These are phyloP conservation scores for Lagenorhynchus albirostris DNA, from an alignment of 2,113 vertebrate species.

Conservation along the genomic window DNA sequence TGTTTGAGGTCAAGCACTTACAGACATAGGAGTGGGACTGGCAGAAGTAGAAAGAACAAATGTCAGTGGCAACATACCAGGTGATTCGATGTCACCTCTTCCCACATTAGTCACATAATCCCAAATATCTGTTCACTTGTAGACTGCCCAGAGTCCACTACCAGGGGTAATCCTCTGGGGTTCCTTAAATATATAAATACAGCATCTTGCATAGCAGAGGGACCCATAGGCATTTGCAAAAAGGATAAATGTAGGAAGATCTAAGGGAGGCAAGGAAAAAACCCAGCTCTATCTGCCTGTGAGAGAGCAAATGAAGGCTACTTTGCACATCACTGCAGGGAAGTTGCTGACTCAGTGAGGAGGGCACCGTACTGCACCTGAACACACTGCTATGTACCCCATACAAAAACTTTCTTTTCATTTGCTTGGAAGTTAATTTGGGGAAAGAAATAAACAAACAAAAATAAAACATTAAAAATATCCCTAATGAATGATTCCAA, in stretches of 20 bases:
- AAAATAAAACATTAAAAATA: background rate
- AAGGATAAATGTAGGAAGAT: background rate
- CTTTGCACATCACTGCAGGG: background rate
- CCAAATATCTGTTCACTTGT: background rate
- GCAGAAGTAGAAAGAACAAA: background rate
- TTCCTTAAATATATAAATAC: background rate
- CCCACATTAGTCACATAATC: background rate
- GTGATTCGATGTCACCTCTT: background rate
- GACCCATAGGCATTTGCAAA: background rate
- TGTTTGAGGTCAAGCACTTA: background rate
- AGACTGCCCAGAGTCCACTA: background rate
- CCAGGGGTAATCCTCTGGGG: background rate
- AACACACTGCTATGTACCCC: background rate
- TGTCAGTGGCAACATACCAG: background rate
- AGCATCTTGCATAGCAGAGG: background rate
- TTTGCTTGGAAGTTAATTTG: slow-evolving; percentile 2
- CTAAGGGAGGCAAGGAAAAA: background rate
- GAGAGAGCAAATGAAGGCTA: background rate
- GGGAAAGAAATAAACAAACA: background rate
- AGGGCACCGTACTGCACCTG: rapidly evolving
- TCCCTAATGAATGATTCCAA: background rate
- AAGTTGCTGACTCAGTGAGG: background rate
- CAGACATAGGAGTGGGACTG: background rate
- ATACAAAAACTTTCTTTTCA: background rate
- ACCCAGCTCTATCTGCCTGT: background rate